A percentile compares a stretch with the other conserved stretches of the same genome.
These are phyloP conservation scores for Sesamia inferens DNA, from an alignment of 2,888 invertebrate genomes.

Conservation along the genomic window DNA sequence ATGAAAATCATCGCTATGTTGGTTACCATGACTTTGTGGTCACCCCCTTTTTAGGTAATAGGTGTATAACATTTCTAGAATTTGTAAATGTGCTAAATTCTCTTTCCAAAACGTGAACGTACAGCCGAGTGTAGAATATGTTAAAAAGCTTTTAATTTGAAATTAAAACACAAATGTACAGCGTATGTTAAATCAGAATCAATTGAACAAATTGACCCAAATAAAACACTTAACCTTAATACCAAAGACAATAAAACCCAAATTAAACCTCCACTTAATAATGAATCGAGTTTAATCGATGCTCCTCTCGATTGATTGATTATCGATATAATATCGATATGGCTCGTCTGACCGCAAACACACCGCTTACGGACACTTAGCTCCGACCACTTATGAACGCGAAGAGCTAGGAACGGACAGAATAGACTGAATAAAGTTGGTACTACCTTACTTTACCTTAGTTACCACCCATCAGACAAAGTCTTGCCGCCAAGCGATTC, in stretches of 20 bases:
- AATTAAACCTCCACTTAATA: conserved; percentile 61
- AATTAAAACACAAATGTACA: neutral
- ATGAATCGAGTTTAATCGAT: conserved; percentile 57
- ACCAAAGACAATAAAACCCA: conserved; percentile 58
- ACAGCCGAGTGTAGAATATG: no score
- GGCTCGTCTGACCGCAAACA: conserved; percentile 63
- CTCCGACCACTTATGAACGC: conserved; percentile 56
- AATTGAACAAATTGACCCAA: conserved; percentile 46
- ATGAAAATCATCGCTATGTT: no score
- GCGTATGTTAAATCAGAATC: conserved; percentile 11
- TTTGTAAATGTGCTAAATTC: neutral
- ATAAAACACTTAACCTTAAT: conserved; percentile 58
- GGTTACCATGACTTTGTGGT: no score
- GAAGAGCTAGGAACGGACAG: conserved; percentile 21
- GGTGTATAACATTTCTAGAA: neutral
- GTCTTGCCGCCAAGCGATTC: no score
- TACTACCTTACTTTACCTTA: no score
- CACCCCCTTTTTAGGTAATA: no score
- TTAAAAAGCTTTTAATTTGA: neutral
- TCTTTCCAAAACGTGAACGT: neutral
- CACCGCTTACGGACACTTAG: conserved; percentile 68
- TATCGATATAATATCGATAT: conserved; percentile 65
- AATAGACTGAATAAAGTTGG: neutral
- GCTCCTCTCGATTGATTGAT: conserved; percentile 62
- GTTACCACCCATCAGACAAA: no score